Conservation (phyloP, 2,797 vertebrate genomes). For the Gymnoscopelus microlampas region DNA sequence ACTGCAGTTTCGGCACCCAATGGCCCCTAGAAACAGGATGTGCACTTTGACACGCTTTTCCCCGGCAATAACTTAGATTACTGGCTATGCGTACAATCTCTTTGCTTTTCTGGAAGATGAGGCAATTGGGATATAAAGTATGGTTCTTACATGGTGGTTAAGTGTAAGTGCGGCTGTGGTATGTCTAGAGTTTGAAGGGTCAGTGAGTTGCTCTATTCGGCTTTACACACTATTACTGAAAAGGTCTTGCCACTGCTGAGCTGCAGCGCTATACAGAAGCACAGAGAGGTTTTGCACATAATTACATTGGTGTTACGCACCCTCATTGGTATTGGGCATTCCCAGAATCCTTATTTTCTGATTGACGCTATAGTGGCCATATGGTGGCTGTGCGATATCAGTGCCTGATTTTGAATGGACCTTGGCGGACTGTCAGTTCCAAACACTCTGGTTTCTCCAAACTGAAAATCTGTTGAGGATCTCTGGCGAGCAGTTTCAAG, state of each 20-base stretch:
- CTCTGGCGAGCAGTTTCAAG: conserved; percentile 58
- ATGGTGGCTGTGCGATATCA: conserved; percentile 25
- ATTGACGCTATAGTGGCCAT: not conserved
- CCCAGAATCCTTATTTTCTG: conserved; percentile 19
- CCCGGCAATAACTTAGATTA: conserved; percentile 33
- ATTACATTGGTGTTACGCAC: not conserved
- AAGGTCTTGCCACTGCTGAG: not conserved
- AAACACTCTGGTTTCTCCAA: conserved; percentile 51
- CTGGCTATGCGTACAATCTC: not conserved
- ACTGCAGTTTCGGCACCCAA: conserved; percentile 45
- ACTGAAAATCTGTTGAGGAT: conserved; percentile 70
- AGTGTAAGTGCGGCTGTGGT: conserved; percentile 13
- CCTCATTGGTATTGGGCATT: conserved; percentile 22
- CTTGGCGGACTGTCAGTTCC: conserved; percentile 46
- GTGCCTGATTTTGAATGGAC: conserved; percentile 47
- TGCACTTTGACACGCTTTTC: conserved; percentile 55
- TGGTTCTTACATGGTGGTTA: conserved; percentile 12
- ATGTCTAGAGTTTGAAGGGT: conserved; percentile 5
- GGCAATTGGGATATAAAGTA: conserved; percentile 20
- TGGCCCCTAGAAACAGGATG: conserved; percentile 46
- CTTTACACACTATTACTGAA: not conserved
- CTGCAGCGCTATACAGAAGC: not conserved
- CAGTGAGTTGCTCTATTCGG: not conserved
- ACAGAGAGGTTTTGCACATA: not conserved
- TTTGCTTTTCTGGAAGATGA: conserved; percentile 23